These are phyloP conservation scores for Ispidina picta DNA, from an alignment of 2,797 vertebrate genomes.

Conservation along the genomic window DNA sequence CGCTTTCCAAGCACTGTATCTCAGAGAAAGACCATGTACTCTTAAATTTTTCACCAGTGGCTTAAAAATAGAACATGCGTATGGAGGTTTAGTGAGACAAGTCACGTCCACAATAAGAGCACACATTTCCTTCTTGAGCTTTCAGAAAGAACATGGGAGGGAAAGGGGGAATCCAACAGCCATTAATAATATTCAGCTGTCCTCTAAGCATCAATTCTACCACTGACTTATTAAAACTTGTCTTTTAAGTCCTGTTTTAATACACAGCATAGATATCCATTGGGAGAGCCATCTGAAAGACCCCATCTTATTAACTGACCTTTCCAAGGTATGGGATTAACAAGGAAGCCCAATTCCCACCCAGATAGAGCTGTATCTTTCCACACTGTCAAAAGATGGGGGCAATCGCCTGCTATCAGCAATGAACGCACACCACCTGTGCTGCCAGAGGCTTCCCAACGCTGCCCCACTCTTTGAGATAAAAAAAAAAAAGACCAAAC, in stretches of 20 bases:
- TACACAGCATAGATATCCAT: neutral
- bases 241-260: neutral
- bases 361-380: conserved; percentile 83
- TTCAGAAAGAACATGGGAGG: neutral
- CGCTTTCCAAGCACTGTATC: conserved; percentile 58
- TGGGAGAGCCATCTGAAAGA: neutral
- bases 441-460: conserved; percentile 86
- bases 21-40: conserved; percentile 45
- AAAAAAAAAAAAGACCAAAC: too few relatives aligned
- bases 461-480: conserved; percentile 65
- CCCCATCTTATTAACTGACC: conserved; percentile 14
- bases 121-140: neutral
- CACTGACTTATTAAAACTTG: neutral
- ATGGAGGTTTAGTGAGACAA: conserved; percentile 67
- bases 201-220: neutral
- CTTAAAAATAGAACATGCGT: conserved; percentile 78
- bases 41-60: conserved; percentile 69
- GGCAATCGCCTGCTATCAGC: conserved; percentile 85
- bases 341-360: conserved; percentile 71
- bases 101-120: conserved; percentile 48
- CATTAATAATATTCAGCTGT: neutral
- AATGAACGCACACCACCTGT: conserved; percentile 57
- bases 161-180: neutral
- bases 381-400: conserved; percentile 80
- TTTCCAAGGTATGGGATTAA: conserved; percentile 64